Evolutionary conservation across 2,797 vertebrate species (phyloP), one percentile per base, ranked within the genome.

Genomic region (Phoeniculus purpureus): DNA sequence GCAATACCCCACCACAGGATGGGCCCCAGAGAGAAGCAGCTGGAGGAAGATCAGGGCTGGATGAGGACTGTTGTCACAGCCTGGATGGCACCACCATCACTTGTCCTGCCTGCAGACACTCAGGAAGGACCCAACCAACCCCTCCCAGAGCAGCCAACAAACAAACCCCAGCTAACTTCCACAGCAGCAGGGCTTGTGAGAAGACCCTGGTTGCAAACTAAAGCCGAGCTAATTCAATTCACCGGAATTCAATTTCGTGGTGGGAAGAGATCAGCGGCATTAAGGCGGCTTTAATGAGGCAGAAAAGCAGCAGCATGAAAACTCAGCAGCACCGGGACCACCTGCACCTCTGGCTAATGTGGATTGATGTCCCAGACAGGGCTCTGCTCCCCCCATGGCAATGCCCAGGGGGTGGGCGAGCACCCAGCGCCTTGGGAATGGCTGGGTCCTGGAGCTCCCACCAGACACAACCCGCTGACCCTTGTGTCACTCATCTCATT

Each of bases 361-460:
- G 68, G 64, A 76, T 75, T 62, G 56, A 78, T 9, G 34, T 4
- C 13, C 7, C 51, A 34, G 55, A 60, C 17, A 2, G 3, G 50
- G 19, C 29, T 22, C 66, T 22, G 47, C 62, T 48, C 7, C 26
- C 31, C 50, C 12, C 1, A 2, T 18, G 17, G 60, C 1, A 1
- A 20, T 23, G 40, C n/a, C 48, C 1, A 0, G 23, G 29, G 65
- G 23, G 31, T 61, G 27, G 20, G 31, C 0, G 18, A 51, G 51
- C 62, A 68, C 7, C 56, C 61, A 54, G 47, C 2, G 2, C 54
- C 43, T 20, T 0, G 3, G 32, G n/a, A 23, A 37, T 0, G 2
- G 47, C 22, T 18, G 17, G 14, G 19, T 54, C 61, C 29, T 7
- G 0, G 1, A 54, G 56, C 23, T 62, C 34, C 68, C 58, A 75